A percentile compares a stretch with the other conserved stretches of the same genome.
Evolutionary conservation across 1,140 invertebrate genomes (phyloP).

Genomic region (Bombus balteatus): DNA sequence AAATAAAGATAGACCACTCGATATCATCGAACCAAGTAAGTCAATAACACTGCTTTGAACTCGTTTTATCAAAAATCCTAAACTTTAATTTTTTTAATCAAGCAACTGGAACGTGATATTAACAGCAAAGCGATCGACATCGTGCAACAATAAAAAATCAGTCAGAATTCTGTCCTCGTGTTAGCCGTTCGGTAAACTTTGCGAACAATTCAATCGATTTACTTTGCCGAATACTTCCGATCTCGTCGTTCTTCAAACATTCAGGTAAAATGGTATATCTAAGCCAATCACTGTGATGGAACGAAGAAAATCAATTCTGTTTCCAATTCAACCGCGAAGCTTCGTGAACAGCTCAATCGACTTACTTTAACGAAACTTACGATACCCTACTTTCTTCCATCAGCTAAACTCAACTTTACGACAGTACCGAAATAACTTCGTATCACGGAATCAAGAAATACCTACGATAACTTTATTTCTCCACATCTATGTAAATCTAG

Average conservation of each 20-base stretch:
- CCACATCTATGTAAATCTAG: no score
- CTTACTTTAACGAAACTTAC: not conserved
- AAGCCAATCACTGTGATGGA: not conserved
- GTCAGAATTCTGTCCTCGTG: not conserved
- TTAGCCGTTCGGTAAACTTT: not conserved
- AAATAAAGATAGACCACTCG: not conserved
- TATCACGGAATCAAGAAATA: not conserved
- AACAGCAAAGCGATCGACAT: conserved; percentile 36
- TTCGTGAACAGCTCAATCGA: not conserved
- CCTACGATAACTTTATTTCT: no score
- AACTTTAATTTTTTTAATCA: not conserved
- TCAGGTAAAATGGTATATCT: not conserved
- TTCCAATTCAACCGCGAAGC: not conserved
- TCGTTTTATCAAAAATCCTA: not conserved
- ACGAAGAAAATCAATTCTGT: not conserved
- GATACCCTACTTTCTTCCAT: not conserved
- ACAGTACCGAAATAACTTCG: not conserved
- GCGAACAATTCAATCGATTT: not conserved
- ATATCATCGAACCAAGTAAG: not conserved
- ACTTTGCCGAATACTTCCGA: not conserved
- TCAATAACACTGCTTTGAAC: not conserved
- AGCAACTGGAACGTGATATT: not conserved
- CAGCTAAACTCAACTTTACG: not conserved
- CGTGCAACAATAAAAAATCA: not conserved
- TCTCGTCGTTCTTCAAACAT: not conserved